Conservation (phyloP, 2,888 invertebrate genomes). For the Drosophila birchii region DNA sequence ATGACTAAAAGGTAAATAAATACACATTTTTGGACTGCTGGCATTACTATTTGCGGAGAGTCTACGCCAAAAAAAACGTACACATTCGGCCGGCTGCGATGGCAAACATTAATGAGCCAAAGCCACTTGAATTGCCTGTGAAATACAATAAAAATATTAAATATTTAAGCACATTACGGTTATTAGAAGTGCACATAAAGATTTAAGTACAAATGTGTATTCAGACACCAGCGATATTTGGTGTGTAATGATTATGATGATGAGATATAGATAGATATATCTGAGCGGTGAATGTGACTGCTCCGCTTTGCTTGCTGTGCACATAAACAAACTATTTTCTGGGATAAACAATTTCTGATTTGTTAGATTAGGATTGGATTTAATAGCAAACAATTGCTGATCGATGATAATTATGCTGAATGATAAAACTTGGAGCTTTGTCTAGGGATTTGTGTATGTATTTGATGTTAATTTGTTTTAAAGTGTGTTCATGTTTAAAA, state of each 20-base stretch:
- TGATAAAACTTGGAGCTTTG: accelerated
- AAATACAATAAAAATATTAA: constrained; percentile 73
- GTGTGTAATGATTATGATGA: constrained; percentile 31
- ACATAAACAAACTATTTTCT: constrained; percentile 6
- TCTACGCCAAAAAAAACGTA: constrained; percentile 60
- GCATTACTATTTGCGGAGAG: constrained; percentile 64
- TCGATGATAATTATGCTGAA: too few relatives aligned
- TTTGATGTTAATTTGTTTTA: background rate
- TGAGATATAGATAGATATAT: constrained; percentile 30
- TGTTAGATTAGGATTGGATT: background rate
- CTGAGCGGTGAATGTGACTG: constrained; percentile 9
- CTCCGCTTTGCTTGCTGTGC: constrained; percentile 9
- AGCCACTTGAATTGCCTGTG: constrained; percentile 60
- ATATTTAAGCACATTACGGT: constrained; percentile 75
- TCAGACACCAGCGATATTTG: constrained; percentile 32
- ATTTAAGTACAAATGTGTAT: constrained; percentile 33
- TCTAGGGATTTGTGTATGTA: background rate
- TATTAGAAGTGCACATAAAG: constrained; percentile 74
- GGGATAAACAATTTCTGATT: constrained; percentile 1
- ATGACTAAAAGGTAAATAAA: constrained; percentile 80
- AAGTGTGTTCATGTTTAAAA: background rate
- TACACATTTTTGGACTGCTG: constrained; percentile 67
- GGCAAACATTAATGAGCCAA: constrained; percentile 67
- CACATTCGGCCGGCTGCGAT: constrained; percentile 35
- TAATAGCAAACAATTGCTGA: background rate